Conservation (phyloP, 2,888 invertebrate genomes). For the Nemotelus pantherinus region DNA sequence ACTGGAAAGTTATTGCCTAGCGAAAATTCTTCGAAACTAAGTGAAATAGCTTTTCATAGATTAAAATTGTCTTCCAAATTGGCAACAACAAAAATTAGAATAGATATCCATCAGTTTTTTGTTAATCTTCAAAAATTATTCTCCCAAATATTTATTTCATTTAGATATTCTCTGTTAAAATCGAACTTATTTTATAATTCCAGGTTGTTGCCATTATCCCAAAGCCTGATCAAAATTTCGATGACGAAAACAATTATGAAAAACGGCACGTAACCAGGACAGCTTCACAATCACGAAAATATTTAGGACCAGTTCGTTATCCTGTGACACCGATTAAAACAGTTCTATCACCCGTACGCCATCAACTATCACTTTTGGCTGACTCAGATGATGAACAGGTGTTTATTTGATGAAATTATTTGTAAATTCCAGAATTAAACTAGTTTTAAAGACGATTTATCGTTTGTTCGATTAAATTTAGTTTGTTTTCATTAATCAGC, state of each 20-base stretch:
- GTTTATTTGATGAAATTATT: conserved; percentile 66
- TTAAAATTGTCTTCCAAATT: too few species aligned
- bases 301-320: conserved; percentile 72
- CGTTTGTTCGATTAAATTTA: neutral
- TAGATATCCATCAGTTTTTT: too few species aligned
- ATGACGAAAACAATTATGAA: conserved; percentile 7
- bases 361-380: conserved; percentile 50
- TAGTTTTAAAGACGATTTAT: neutral
- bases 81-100: too few species aligned
- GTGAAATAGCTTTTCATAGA: too few species aligned
- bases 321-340: conserved; percentile 71
- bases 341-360: conserved; percentile 46
- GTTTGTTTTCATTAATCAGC: conserved; percentile 2
- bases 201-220: conserved; percentile 52
- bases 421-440: neutral
- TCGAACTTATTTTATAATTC: neutral
- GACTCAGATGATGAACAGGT: conserved; percentile 73
- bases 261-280: conserved; percentile 70
- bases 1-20: too few species aligned
- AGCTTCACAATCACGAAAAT: conserved; percentile 70
- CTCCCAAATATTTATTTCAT: too few species aligned
- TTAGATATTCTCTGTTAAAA: too few species aligned
- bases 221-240: conserved; percentile 46
- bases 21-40: too few species aligned
- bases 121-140: too few species aligned